A percentile compares a stretch with the other conserved stretches of the same genome.
Evolutionary conservation across 2,888 invertebrate species (phyloP).

Genomic region (Trilocha varians): DNA sequence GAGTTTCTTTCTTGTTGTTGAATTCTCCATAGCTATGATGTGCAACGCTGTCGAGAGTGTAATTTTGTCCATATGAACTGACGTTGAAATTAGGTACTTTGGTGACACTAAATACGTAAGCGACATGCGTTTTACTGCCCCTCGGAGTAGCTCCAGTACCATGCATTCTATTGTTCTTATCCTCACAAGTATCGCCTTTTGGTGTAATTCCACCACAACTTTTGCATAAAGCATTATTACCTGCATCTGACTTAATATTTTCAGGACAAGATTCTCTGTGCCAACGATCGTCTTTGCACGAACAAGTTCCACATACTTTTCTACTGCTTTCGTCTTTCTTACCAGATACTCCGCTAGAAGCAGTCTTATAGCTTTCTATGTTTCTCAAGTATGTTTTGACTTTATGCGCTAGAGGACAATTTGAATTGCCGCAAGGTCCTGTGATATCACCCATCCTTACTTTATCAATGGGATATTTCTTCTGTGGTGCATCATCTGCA

Average conservation of each 20-base stretch:
- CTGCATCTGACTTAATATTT: slow-evolving; percentile 13
- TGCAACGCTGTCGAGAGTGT: slow-evolving; percentile 27
- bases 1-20: slow-evolving; percentile 9
- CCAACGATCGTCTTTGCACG: slow-evolving; percentile 54
- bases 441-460: slow-evolving; percentile 63
- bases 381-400: slow-evolving; percentile 53
- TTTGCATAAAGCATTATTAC: slow-evolving; percentile 23
- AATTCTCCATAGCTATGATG: slow-evolving; percentile 13
- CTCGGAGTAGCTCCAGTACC: slow-evolving; percentile 40
- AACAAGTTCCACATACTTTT: slow-evolving; percentile 54
- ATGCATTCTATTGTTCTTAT: slow-evolving; percentile 30
- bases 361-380: slow-evolving; percentile 45
- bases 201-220: slow-evolving; percentile 42
- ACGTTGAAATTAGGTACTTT: slow-evolving; percentile 31
- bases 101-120: slow-evolving; percentile 35
- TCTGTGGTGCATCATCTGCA: slow-evolving; percentile 20
- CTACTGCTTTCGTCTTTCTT: slow-evolving; percentile 25
- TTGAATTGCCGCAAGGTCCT: slow-evolving; percentile 61
- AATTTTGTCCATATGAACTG: slow-evolving; percentile 32
- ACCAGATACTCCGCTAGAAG: slow-evolving; percentile 23
- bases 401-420: slow-evolving; percentile 58
- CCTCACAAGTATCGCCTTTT: slow-evolving; percentile 44
- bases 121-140: slow-evolving; percentile 31
- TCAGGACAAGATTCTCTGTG: slow-evolving; percentile 50
- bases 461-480: slow-evolving; percentile 44